Percentiles rank a stretch among this genome's conserved stretches.
Evolutionary conservation across 92 coral and sea anemone genomes (phyloP).

Genomic region (Blastomussa wellsi): DNA sequence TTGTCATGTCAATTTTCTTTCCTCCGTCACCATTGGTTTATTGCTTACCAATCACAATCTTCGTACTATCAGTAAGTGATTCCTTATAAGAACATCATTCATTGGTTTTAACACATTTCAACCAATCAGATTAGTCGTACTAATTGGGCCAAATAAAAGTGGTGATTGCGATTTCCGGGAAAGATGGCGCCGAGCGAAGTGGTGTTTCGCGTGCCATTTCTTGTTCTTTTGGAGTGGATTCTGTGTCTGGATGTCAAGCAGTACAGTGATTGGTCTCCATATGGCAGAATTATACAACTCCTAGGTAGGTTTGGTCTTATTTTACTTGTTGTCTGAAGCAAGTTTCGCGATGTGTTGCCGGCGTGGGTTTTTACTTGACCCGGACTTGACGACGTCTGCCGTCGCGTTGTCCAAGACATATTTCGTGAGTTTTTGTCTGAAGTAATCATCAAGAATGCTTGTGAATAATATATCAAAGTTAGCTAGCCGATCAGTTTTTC

Average conservation of each 20-base stretch:
- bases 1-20: conserved; percentile 13
- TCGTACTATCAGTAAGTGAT: background rate
- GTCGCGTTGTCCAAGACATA: too few species aligned
- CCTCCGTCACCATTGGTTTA: conserved; percentile 33
- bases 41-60: background rate
- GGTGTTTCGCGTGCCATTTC: conserved; percentile 86
- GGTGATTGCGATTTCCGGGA: background rate
- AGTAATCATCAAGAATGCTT: background rate
- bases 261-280: conserved; percentile 59
- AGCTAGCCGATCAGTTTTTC: background rate
- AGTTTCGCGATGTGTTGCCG: background rate
- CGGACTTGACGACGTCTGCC: background rate
- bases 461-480: background rate
- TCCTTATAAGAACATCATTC: background rate
- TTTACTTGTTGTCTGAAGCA: background rate
- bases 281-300: conserved; percentile 69
- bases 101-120: background rate
- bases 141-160: background rate
- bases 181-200: conserved; percentile 83
- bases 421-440: background rate
- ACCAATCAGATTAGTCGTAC: conserved; percentile 48
- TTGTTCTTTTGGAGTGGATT: conserved; percentile 75
- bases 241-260: conserved; percentile 62
- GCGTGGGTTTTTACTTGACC: background rate
- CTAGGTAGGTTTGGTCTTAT: conserved; percentile 50